These are phyloP conservation scores for Pristionchus fissidentatus DNA, from an alignment of 2,888 invertebrate species.

Conservation along the genomic window DNA sequence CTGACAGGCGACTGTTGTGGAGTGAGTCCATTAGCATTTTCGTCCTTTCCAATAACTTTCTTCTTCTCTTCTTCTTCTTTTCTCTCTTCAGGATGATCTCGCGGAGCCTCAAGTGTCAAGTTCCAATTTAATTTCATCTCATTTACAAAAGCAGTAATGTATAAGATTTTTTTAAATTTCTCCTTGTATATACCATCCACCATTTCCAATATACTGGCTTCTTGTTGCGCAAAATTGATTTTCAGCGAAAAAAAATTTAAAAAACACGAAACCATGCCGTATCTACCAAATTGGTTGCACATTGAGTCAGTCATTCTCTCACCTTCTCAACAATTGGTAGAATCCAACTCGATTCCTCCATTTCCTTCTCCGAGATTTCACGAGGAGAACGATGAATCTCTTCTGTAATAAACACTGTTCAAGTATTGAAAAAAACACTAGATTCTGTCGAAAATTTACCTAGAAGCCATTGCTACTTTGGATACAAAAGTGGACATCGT, in stretches of 20 bases:
- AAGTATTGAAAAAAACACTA: neutral
- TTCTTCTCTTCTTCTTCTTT: constrained; percentile 2
- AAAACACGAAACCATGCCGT: too few relatives aligned
- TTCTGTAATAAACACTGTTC: neutral
- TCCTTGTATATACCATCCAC: too few relatives aligned
- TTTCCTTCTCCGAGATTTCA: constrained; percentile 23
- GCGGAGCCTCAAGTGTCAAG: neutral
- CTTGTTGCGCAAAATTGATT: too few relatives aligned
- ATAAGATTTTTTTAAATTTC: too few relatives aligned
- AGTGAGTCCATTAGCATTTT: constrained; percentile 33
- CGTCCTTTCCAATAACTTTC: constrained; percentile 8
- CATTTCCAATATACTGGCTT: too few relatives aligned
- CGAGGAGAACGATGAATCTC: neutral
- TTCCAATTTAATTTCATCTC: too few relatives aligned
- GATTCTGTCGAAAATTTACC: neutral
- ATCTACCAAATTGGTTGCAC: too few relatives aligned
- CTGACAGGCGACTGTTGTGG: constrained; percentile 32
- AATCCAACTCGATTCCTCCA: constrained; percentile 23
- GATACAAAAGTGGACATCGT: too few relatives aligned
- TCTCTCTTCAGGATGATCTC: neutral
- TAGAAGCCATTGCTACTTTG: neutral
- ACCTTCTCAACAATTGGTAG: constrained; percentile 21
- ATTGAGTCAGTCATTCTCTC: too few relatives aligned
- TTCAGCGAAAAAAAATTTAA: too few relatives aligned
- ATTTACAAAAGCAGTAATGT: too few relatives aligned